Evolutionary conservation across 2,797 vertebrate species (phyloP), one percentile per base, ranked within the genome.

Genomic region (Luscinia luscinia): DNA sequence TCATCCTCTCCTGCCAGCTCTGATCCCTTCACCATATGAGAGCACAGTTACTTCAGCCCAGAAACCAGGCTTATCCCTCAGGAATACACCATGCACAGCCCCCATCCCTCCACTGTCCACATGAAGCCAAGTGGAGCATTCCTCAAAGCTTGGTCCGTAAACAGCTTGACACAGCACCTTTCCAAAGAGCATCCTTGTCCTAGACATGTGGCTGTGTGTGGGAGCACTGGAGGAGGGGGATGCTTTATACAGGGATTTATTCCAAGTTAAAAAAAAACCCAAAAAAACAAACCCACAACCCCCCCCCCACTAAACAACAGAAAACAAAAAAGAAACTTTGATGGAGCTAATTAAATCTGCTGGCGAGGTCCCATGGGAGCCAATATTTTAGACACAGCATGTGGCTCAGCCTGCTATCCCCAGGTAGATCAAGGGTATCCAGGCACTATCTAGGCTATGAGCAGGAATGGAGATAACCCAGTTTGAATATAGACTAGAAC

Each of bases 401-500:
- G 1, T 66, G 76, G 79, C 63, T 84, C 77, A 90, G 63, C 59
- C 69, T 70, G 45, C 80, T 86, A 52, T 86, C 76, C 61, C 85
- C 74, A 87, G 63, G 73, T 84, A 92, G 52, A 91, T 94, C 87
- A 95, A 91, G 89, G 68, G 67, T 86, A 90, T 81, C 79, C 82
- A 93, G 70, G 46, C 61, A 19, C 89, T 95, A 92, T 95, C 84
- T 95, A 84, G 93, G 87, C 95, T 95, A 89, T 89, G 89, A 92
- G 89, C 89, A 89, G 91, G 92, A 83, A 84, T 10, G n/a, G 34
- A 93, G 83, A 94, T 92, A 96, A 95, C 92, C 94, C 77, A 94
- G 79, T 93, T 92, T 3, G 3, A 90, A 91, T 95, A 84, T 17
- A 94, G 67, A 59, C 89, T 93, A 95, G 87, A 95, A 80, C 89